A percentile compares a stretch with the other conserved stretches of the same genome.
phyloP scores from a whole-genome alignment of 2,113 vertebrate genomes.

The Pachycephala philippinensis region DNA sequence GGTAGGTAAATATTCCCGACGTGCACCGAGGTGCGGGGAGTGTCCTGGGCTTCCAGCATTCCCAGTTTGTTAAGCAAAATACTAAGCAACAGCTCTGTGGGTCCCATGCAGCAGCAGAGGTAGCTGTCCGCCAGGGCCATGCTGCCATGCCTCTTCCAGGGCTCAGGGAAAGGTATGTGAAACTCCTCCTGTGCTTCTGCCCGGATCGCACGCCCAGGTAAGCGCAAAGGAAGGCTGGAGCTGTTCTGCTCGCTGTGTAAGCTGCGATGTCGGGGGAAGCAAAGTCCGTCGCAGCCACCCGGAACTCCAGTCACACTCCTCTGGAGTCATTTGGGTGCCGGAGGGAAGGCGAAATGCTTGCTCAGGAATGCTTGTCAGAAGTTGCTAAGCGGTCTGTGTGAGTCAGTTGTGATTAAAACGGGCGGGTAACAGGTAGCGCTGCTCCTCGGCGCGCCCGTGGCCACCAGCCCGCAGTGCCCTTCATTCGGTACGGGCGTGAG shows the following conservation, averaged over 20 bases:
- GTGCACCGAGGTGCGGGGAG: slow-evolving; percentile 65
- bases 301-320: accelerated
- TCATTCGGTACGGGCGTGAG: accelerated
- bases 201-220: neutral
- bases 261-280: neutral
- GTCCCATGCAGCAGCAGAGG: neutral
- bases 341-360: neutral
- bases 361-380: accelerated
- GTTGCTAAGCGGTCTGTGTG: accelerated
- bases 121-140: neutral
- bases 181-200: neutral
- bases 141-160: neutral
- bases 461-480: neutral
- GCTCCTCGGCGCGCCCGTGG: accelerated
- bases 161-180: accelerated
- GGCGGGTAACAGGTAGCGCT: accelerated
- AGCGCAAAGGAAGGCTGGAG: neutral
- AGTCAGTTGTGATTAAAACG: accelerated
- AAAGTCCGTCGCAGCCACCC: accelerated
- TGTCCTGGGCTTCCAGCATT: slow-evolving; percentile 27
- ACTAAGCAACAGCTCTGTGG: neutral
- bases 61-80: neutral
- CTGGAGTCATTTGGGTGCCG: neutral
- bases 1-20: slow-evolving; percentile 62
- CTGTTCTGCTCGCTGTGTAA: neutral